phyloP scores from a whole-genome alignment of 2,113 vertebrate genomes.

The Apodemus speciosus region DNA sequence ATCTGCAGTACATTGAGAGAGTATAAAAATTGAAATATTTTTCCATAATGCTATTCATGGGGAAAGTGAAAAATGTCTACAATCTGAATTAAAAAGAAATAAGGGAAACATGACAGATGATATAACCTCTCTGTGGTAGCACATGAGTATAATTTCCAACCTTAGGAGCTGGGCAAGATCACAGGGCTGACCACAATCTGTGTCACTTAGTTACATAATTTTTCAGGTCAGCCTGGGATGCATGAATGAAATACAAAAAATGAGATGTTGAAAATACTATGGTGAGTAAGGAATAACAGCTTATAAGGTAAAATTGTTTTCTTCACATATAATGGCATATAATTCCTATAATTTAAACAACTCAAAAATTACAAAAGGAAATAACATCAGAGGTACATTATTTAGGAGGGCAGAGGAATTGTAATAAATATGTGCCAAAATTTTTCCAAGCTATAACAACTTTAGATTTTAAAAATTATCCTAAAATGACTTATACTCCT shows the following conservation, averaged over 20 bases:
- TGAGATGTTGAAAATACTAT: background rate
- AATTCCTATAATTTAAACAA: constrained; percentile 5
- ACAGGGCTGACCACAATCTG: background rate
- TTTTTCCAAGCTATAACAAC: background rate
- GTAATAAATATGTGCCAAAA: background rate
- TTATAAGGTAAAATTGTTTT: constrained; percentile 4
- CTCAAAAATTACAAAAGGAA: background rate
- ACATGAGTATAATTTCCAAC: background rate
- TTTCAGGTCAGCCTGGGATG: background rate
- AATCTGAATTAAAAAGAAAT: background rate
- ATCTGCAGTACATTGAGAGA: background rate
- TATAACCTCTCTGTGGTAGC: fast-evolving
- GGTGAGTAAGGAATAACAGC: background rate
- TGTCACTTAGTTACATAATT: no score
- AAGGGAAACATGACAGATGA: background rate
- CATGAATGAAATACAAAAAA: background rate
- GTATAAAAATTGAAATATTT: background rate
- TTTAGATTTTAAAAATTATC: background rate
- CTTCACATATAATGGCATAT: background rate
- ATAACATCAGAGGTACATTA: background rate
- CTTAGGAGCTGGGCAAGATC: no score
- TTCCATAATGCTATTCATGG: background rate
- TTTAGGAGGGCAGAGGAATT: background rate
- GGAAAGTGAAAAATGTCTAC: background rate
- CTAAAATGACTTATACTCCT: background rate